Evolutionary conservation across 2,888 invertebrate species (phyloP).

Genomic region (Muscina levida): DNA sequence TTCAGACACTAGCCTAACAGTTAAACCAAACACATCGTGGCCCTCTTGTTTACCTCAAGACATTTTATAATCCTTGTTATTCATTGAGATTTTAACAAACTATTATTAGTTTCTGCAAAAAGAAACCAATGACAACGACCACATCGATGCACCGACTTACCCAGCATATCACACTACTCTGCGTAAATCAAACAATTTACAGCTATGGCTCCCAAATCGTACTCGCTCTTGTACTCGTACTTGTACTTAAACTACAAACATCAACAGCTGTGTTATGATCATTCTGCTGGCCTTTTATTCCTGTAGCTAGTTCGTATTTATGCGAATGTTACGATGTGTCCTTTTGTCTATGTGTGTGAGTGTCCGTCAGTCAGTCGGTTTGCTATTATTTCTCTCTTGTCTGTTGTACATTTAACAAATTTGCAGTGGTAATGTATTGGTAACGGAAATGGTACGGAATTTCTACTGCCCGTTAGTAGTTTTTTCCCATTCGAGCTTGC

Average conservation of each 20-base stretch:
- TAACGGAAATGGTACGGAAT: slow-evolving; percentile 63
- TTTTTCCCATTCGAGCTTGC: too few species aligned
- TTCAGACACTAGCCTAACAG: too few species aligned
- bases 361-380: too few species aligned
- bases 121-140: too few species aligned
- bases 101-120: too few species aligned
- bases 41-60: too few species aligned
- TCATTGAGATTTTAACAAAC: too few species aligned
- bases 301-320: background rate
- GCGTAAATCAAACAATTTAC: background rate
- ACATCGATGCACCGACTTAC: too few species aligned
- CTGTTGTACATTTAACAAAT: slow-evolving; percentile 59
- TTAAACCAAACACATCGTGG: too few species aligned
- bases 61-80: too few species aligned
- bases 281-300: slow-evolving; percentile 35
- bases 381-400: background rate
- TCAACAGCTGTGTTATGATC: slow-evolving; percentile 60
- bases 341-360: slow-evolving; percentile 4
- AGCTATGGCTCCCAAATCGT: background rate
- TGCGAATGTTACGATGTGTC: background rate
- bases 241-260: slow-evolving; percentile 35
- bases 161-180: background rate
- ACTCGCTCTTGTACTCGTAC: background rate
- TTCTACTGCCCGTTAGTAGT: slow-evolving; percentile 50
- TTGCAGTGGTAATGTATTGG: slow-evolving; percentile 64